phyloP scores from a whole-genome alignment of 2,888 invertebrate species.

The Crossocerus cetratus region DNA sequence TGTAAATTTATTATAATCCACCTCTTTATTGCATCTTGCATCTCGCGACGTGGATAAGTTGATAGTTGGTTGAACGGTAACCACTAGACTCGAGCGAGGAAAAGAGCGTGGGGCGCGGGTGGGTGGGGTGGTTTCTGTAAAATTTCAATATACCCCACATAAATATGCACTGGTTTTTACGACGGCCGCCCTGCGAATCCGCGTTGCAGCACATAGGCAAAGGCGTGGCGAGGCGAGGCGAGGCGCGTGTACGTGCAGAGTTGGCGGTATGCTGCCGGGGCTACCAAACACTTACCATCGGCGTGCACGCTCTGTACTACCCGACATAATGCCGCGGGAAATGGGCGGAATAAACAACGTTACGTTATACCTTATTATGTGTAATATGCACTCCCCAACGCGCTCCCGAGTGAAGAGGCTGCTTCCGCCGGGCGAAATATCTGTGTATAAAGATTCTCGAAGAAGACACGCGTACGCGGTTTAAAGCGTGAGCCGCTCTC shows the following conservation, averaged over 20 bases:
- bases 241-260: too few species aligned
- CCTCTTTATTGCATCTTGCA: conserved; percentile 13
- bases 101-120: too few species aligned
- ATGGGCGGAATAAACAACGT: neutral
- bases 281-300: neutral
- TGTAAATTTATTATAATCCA: conserved; percentile 30
- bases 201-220: neutral
- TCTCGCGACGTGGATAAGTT: conserved; percentile 1
- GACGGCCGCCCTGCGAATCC: neutral
- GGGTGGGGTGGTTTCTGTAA: too few species aligned
- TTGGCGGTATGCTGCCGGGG: neutral
- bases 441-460: too few species aligned
- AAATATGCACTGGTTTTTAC: neutral
- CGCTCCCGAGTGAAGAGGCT: neutral
- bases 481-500: too few species aligned
- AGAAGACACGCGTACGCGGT: too few species aligned
- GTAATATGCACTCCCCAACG: neutral
- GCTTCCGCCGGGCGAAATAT: too few species aligned
- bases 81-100: too few species aligned
- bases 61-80: neutral
- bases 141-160: conserved; percentile 11
- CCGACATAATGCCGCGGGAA: neutral
- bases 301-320: too few species aligned
- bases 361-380: too few species aligned
- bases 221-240: too few species aligned